A percentile compares a stretch with the other conserved stretches of the same genome.
Conservation (phyloP, 2,113 vertebrate species). For the Lophotis ruficrista region DNA sequence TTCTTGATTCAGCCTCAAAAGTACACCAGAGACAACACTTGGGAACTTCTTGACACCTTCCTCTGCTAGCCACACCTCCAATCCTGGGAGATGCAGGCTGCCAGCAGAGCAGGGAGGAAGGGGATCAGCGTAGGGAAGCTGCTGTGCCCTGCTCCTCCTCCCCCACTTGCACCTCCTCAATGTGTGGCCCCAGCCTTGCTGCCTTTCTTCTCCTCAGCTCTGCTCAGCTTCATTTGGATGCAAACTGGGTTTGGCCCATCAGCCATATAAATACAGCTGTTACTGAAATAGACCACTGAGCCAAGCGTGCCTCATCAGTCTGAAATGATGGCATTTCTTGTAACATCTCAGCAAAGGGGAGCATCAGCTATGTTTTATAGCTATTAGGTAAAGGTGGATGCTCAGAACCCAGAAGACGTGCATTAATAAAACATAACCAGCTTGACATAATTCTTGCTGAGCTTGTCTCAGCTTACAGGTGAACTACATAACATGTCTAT, state of each 20-base stretch:
- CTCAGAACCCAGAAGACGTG: not conserved
- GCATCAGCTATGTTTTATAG: not conserved
- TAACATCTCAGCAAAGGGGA: not conserved
- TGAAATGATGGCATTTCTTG: not conserved
- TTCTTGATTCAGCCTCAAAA: not conserved
- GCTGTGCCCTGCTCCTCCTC: not conserved
- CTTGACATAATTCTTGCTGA: not conserved
- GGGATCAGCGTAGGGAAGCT: not conserved
- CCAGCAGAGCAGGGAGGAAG: not conserved
- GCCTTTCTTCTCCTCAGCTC: not conserved
- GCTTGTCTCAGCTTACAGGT: not conserved
- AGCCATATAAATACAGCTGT: not conserved
- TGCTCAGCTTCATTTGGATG: not conserved
- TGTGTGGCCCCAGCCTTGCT: not conserved
- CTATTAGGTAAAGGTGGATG: not conserved
- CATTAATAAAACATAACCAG: not conserved
- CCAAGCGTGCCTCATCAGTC: not conserved
- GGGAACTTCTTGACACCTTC: not conserved
- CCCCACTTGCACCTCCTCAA: not conserved
- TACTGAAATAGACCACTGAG: not conserved
- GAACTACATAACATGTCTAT: not conserved
- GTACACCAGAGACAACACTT: not conserved
- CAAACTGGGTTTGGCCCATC: not conserved
- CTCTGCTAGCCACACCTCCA: not conserved
- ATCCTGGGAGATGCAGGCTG: not conserved